Conservation (phyloP, 2,113 vertebrate genomes). For the Notarius lentiginosus region DNA sequence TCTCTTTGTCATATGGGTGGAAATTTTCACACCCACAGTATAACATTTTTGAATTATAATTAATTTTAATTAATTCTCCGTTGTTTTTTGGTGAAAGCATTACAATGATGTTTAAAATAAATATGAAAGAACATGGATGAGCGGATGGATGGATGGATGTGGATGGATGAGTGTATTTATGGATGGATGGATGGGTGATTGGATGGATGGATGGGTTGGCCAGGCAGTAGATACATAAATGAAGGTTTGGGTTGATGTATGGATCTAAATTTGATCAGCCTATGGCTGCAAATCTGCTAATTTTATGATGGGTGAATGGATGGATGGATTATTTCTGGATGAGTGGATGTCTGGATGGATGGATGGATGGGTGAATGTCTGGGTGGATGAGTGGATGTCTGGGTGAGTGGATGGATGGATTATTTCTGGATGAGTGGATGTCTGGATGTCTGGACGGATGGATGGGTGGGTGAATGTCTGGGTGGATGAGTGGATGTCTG, state of each 20-base stretch:
- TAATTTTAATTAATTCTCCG: slow-evolving; percentile 69
- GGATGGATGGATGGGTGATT: no score
- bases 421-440: no score
- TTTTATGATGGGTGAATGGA: background rate
- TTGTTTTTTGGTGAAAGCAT: slow-evolving; percentile 83
- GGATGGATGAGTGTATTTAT: background rate
- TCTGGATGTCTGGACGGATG: background rate
- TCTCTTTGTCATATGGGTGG: background rate
- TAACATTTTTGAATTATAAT: no score
- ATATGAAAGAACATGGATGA: background rate
- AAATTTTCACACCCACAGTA: background rate
- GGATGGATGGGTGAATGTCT: no score
- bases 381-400: no score
- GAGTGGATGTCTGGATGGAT: no score
- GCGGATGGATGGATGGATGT: background rate
- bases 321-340: background rate
- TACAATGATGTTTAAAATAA: background rate
- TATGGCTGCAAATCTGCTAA: background rate
- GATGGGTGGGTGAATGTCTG: background rate
- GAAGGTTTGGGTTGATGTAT: background rate
- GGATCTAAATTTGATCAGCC: background rate
- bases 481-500: no score
- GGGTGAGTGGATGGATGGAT: no score
- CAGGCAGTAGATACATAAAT: background rate
- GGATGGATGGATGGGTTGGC: background rate